Conservation (phyloP, 2,888 invertebrate genomes). For the Ariolimax columbianus region DNA sequence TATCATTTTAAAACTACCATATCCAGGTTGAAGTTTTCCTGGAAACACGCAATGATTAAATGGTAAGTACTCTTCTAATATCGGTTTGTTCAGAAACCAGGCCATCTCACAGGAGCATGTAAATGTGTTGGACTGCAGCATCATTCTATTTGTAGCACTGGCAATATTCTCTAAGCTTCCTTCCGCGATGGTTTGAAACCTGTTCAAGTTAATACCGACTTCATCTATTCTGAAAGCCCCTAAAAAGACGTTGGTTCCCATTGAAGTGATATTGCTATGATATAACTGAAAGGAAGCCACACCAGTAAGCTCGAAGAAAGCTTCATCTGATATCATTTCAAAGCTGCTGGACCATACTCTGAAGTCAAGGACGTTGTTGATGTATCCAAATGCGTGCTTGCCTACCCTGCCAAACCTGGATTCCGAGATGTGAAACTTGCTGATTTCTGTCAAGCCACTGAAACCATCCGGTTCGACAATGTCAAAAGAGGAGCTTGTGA, state of each 20-base stretch:
- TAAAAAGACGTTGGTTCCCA: constrained; percentile 12
- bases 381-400: constrained; percentile 40
- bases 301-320: constrained; percentile 23
- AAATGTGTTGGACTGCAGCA: constrained; percentile 30
- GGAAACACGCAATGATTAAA: constrained; percentile 21
- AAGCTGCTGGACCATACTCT: constrained; percentile 30
- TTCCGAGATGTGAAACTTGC: constrained; percentile 29
- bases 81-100: constrained; percentile 23
- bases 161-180: constrained; percentile 32
- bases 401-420: constrained; percentile 41
- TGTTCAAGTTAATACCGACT: constrained; percentile 18
- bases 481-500: constrained; percentile 38
- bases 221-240: constrained; percentile 9
- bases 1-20: constrained; percentile 3
- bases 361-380: constrained; percentile 22
- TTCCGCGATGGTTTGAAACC: not conserved
- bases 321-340: constrained; percentile 29
- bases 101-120: constrained; percentile 34
- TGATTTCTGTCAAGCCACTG: constrained; percentile 32
- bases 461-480: constrained; percentile 48
- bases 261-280: constrained; percentile 25
- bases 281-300: constrained; percentile 29
- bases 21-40: not conserved
- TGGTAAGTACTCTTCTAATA: not conserved
- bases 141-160: not conserved